Percentiles rank a stretch among this genome's conserved stretches.
Conservation (phyloP, 2,113 vertebrate species). For the Osmerus mordax region DNA sequence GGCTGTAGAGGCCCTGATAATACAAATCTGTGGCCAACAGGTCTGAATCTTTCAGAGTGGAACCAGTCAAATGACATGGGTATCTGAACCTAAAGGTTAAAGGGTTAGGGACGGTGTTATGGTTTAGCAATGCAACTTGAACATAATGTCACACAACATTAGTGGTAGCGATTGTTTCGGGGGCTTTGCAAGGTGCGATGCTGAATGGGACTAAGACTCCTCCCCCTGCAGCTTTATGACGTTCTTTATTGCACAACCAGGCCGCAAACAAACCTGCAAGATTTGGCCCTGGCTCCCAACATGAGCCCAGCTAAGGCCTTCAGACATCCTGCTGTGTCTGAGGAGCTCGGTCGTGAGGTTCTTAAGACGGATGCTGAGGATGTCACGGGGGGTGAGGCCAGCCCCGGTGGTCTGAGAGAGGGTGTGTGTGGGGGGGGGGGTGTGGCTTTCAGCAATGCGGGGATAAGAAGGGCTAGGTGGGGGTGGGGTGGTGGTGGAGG, state of each 20-base stretch:
- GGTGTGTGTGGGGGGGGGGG: conserved; percentile 11
- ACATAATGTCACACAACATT: conserved; percentile 5
- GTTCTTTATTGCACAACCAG: too few relatives aligned
- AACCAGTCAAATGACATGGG: conserved; percentile 64
- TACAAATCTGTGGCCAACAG: conserved; percentile 65
- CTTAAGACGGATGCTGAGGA: conserved; percentile 33
- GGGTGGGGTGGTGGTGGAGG: not conserved
- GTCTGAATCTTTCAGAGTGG: conserved; percentile 64
- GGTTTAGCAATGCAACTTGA: conserved; percentile 47
- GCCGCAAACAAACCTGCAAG: too few relatives aligned
- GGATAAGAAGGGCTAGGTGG: conserved; percentile 19
- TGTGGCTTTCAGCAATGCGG: conserved; percentile 13
- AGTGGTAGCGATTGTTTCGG: too few relatives aligned
- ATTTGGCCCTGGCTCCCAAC: too few relatives aligned
- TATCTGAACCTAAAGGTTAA: conserved; percentile 60
- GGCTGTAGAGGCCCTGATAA: conserved; percentile 48
- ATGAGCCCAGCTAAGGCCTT: too few relatives aligned
- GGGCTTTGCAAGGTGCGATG: too few relatives aligned
- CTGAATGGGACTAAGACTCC: too few relatives aligned
- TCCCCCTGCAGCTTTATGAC: too few relatives aligned
- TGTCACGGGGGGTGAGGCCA: conserved; percentile 53
- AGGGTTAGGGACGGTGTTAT: conserved; percentile 36
- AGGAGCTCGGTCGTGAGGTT: not conserved
- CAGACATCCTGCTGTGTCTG: not conserved
- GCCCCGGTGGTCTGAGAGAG: conserved; percentile 53